Percentiles rank a stretch among this genome's conserved stretches.
phyloP scores from a whole-genome alignment of 2,888 invertebrate species.

The Cephus runcator region DNA sequence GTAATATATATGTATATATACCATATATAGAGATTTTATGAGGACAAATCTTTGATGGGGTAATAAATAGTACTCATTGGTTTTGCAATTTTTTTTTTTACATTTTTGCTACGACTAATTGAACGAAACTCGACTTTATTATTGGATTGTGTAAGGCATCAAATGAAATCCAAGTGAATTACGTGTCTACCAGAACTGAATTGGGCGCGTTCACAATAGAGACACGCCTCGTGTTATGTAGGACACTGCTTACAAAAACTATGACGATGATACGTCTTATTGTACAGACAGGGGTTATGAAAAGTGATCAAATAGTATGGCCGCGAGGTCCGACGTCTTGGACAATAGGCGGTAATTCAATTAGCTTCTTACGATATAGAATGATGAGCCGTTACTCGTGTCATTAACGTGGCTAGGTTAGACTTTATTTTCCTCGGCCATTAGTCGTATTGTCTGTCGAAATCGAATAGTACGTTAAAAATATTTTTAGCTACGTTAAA shows the following conservation, averaged over 20 bases:
- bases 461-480: background rate
- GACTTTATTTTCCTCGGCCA: background rate
- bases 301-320: constrained; percentile 17
- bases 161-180: background rate
- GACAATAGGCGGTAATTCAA: constrained; percentile 17
- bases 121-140: constrained; percentile 9
- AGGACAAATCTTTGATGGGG: background rate
- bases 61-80: background rate
- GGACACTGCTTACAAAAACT: constrained; percentile 21
- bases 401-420: background rate
- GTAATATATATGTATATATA: background rate
- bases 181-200: background rate
- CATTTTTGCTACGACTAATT: background rate
- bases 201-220: constrained; percentile 10
- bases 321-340: constrained; percentile 2
- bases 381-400: background rate
- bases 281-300: constrained; percentile 14
- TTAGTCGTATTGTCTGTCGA: background rate
- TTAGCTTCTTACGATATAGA: constrained; percentile 13
- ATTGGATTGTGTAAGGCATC: background rate
- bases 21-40: background rate
- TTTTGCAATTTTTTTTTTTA: background rate
- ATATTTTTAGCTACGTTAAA: background rate
- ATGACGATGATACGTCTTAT: constrained; percentile 16
- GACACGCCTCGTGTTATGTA: constrained; percentile 17